Percentiles rank a stretch among this genome's conserved stretches.
Conservation (phyloP, 2,113 vertebrate species). For the Tichodroma muraria region DNA sequence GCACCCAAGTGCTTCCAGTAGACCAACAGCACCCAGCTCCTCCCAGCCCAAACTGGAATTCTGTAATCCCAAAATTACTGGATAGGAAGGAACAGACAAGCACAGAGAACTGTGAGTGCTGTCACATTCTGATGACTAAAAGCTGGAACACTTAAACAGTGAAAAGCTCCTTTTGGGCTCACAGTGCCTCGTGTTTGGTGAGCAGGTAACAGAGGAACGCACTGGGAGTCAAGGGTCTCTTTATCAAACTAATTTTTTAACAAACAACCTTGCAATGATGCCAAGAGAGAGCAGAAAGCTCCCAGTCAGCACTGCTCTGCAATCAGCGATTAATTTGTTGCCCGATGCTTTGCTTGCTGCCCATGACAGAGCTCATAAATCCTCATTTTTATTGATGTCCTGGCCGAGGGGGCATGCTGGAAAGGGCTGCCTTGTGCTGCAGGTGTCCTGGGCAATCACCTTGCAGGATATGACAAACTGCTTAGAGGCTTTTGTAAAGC, state of each 20-base stretch:
- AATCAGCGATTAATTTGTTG: conserved; percentile 44
- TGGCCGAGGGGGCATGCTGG: not conserved
- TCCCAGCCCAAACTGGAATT: not conserved
- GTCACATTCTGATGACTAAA: not conserved
- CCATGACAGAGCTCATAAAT: conserved; percentile 51
- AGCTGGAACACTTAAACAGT: not conserved
- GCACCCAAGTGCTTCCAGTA: not conserved
- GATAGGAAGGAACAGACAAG: not conserved
- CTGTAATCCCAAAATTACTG: not conserved
- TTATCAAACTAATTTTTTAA: conserved; percentile 14
- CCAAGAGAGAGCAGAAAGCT: conserved; percentile 27
- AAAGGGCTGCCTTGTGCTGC: not conserved
- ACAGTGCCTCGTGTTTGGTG: not conserved
- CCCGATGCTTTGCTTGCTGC: not conserved
- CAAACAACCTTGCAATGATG: not conserved
- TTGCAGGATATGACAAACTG: not conserved
- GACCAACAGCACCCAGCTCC: not conserved
- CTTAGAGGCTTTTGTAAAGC: not conserved
- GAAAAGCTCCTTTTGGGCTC: not conserved
- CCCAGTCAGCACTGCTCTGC: not conserved
- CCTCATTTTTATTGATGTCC: conserved; percentile 19
- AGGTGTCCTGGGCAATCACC: not conserved
- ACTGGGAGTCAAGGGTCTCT: not conserved
- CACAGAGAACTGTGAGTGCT: not conserved
- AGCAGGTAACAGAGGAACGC: not conserved